Base-by-base conservation (phyloP, 64 coral and sea anemone species). In the Montipora capricornis region DNA sequence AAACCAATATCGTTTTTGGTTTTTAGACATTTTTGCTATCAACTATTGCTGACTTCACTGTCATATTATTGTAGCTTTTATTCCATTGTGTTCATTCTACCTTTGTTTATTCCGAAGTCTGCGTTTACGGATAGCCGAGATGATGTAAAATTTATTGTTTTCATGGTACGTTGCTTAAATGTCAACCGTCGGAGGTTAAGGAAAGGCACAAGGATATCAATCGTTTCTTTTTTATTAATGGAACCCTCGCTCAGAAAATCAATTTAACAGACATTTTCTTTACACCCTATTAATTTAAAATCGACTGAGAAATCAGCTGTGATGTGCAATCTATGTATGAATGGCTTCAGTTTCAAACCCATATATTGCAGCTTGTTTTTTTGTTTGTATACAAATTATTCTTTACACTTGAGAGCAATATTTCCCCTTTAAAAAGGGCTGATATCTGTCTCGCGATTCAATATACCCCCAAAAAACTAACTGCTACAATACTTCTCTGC, bases 1-100 rank as follows among this genome's bases (percentile, higher is more conserved):
- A 49, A 71, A 70, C 46, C 19, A n/a, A 59, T 86, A 86, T 71
- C 47, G 45, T 7, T 86, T 69, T 62, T 52, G 82, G 82, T 86
- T 69, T 86, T 16, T 20, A 10, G 29, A 64, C 15, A 16, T 47
- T 68, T 84, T 58, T 47, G 37, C 61, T 16, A 46, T 76, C 5
- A 7, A 61, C 66, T 84, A 47, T 84, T 37, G 1, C 12, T 17
- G 4, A 8, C 3, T 50, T 71, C 19, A 19, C 16, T 17, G 29
- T 10, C 17, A 57, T 57, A 0, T 57, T 8, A n/a, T 84, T 48
- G 59, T 47, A 86, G 45, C 1, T 52, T 15, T 15, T 46, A 19
- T 37, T 37, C 12, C 15, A 19, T 78, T 49, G 74, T 10, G 3
- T 78, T 86, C 49, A 50, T 86, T 45, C 68, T 58, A 84, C 82